A percentile compares a stretch with the other conserved stretches of the same genome.
Conservation (phyloP, 1,140 invertebrate species). For the Phortica variegata region DNA sequence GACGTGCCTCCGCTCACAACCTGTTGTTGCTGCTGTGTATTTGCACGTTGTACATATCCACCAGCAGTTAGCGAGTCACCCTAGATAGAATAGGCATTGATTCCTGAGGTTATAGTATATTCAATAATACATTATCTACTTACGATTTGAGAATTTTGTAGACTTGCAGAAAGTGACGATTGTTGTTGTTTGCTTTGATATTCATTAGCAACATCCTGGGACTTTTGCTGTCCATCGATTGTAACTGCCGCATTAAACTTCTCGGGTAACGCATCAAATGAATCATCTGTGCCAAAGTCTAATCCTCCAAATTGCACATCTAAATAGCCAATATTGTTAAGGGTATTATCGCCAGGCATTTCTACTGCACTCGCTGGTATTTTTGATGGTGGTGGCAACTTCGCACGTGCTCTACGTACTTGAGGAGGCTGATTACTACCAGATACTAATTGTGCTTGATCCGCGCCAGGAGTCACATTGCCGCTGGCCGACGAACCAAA, state of each 20-base stretch:
- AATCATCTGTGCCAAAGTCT: conserved; percentile 73
- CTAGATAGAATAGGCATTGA: conserved; percentile 14
- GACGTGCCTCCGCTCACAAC: conserved; percentile 18
- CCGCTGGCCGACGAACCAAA: conserved; percentile 44
- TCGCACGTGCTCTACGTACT: conserved; percentile 70
- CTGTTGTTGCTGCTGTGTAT: conserved; percentile 30
- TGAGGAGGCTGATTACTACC: conserved; percentile 62
- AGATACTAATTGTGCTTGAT: conserved; percentile 32
- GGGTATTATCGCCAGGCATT: conserved; percentile 83
- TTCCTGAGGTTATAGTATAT: background rate
- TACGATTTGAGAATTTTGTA: conserved; percentile 52
- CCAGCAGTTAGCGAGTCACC: conserved; percentile 40
- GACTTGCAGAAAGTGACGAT: conserved; percentile 35
- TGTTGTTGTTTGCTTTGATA: conserved; percentile 48
- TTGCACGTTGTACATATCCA: conserved; percentile 35
- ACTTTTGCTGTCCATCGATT: conserved; percentile 40
- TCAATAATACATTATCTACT: conserved; percentile 12
- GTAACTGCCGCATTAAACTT: conserved; percentile 55
- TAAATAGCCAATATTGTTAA: conserved; percentile 72
- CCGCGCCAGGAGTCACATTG: conserved; percentile 39
- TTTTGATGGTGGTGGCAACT: conserved; percentile 88
- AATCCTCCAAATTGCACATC: conserved; percentile 93
- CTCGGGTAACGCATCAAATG: conserved; percentile 61
- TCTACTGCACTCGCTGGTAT: conserved; percentile 92
- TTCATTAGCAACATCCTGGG: conserved; percentile 43